Conservation (phyloP, 1,140 invertebrate genomes). For the Penaeus japonicus region DNA sequence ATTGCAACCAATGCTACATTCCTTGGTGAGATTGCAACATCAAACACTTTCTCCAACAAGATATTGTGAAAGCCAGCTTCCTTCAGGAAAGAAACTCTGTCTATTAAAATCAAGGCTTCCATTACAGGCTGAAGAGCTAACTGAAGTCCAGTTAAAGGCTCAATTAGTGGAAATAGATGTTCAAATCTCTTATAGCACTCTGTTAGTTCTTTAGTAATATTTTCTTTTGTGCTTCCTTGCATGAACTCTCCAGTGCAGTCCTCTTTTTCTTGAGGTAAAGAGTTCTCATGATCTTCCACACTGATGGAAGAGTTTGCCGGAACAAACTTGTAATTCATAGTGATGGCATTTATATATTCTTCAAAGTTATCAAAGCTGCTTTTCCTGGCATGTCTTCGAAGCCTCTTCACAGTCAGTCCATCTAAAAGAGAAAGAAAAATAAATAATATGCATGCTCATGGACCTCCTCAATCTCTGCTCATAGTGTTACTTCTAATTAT, state of each 20-base stretch:
- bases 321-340: constrained; percentile 38
- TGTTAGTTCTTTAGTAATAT: neutral
- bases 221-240: neutral
- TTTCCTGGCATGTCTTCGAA: constrained; percentile 38
- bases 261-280: neutral
- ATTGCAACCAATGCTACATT: constrained; percentile 40
- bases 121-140: constrained; percentile 38
- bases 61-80: constrained; percentile 27
- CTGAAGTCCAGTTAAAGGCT: constrained; percentile 39
- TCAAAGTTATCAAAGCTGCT: constrained; percentile 13
- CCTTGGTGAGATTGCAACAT: constrained; percentile 30
- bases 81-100: constrained; percentile 30
- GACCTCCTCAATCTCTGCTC: too few species aligned
- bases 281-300: neutral
- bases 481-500: too few species aligned
- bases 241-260: neutral
- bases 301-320: neutral
- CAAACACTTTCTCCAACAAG: constrained; percentile 36
- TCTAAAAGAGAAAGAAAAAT: constrained; percentile 9
- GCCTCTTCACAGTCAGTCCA: constrained; percentile 11
- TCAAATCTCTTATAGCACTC: constrained; percentile 14
- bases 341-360: constrained; percentile 27
- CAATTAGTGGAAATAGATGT: constrained; percentile 30
- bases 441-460: neutral
- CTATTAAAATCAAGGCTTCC: constrained; percentile 23